Base-by-base conservation (phyloP, 1,140 invertebrate genomes). In the Anastrepha obliqua region DNA sequence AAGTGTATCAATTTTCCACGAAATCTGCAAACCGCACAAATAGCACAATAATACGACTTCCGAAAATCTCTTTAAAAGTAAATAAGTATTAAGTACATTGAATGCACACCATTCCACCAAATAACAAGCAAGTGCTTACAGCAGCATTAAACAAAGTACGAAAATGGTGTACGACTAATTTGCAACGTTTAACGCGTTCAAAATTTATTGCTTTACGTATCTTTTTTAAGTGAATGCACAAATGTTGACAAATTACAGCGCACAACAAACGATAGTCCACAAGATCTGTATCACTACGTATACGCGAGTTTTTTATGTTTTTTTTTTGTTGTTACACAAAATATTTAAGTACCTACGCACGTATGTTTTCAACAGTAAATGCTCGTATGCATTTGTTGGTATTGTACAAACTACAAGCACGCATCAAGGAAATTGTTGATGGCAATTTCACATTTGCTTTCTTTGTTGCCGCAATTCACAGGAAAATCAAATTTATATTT, bases 401-500 rank as follows among this genome's bases (percentile, higher is more conserved):
- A 11, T 60, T 60, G 62, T 20, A 15, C 42, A 15, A 39, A 74
- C 39, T 55, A 81, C 74, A 9, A 9, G 2, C n/a, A 81, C 74
- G 47, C 74, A 55, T 4, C 4, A 42, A 8, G 55, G n/a, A 55
- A 81, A 55, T 81, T 55, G 47, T 29, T 55, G 47, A 42, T 81
- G 47, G 47, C n/a, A 81, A 81, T 55, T 55, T 81, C 17, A 81
- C 47, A 81, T 58, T 81, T 39, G 47, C 74, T 55, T 51, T 8
- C 47, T 7, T 78, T 55, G 17, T 55, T 78, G 44, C 74, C 51
- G 74, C 44, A 78, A 78, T 78, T 78, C 47, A 17, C 74, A 78
- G 74, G 74, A 55, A 78, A 55, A 78, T 81, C 74, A 81, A 81
- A 81, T 81, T 81, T 81, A 55, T 81, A 81, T 81, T 55, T 47